These are phyloP conservation scores for Gonocerus acuteangulatus DNA, from an alignment of 2,888 invertebrate genomes.

Conservation along the genomic window DNA sequence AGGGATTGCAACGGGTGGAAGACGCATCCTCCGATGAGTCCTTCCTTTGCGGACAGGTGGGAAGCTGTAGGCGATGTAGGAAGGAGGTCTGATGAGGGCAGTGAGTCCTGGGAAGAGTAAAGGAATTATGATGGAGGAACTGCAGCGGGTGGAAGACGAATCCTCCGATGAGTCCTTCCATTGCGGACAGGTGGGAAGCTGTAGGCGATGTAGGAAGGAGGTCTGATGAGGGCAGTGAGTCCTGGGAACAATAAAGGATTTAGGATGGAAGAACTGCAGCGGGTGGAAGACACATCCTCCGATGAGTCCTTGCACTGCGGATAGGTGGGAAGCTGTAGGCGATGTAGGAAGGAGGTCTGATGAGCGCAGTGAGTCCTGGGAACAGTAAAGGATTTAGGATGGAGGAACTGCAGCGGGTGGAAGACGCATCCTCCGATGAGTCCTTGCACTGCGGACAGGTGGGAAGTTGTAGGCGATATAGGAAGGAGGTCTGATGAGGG, in stretches of 20 bases:
- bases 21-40: slow-evolving; percentile 39
- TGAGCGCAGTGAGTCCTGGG: slow-evolving; percentile 32
- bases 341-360: slow-evolving; percentile 22
- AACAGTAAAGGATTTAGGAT: too few relatives aligned
- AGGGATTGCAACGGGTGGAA: too few relatives aligned
- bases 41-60: slow-evolving; percentile 36
- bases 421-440: slow-evolving; percentile 39
- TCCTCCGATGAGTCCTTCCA: too few relatives aligned
- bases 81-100: slow-evolving; percentile 30
- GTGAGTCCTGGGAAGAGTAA: slow-evolving; percentile 30
- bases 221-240: too few relatives aligned
- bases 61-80: slow-evolving; percentile 20
- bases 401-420: too few relatives aligned
- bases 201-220: too few relatives aligned
- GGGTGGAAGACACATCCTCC: slow-evolving; percentile 39
- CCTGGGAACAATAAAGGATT: too few relatives aligned
- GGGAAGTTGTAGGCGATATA: slow-evolving; percentile 26
- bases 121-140: too few relatives aligned
- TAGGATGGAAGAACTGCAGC: too few relatives aligned
- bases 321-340: slow-evolving; percentile 30
- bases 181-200: too few relatives aligned
- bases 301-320: slow-evolving; percentile 38
- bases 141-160: too few relatives aligned
- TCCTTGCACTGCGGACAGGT: slow-evolving; percentile 36
- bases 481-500: slow-evolving; percentile 29